phyloP scores from a whole-genome alignment of 2,888 invertebrate species.

The Isoperla grammatica region DNA sequence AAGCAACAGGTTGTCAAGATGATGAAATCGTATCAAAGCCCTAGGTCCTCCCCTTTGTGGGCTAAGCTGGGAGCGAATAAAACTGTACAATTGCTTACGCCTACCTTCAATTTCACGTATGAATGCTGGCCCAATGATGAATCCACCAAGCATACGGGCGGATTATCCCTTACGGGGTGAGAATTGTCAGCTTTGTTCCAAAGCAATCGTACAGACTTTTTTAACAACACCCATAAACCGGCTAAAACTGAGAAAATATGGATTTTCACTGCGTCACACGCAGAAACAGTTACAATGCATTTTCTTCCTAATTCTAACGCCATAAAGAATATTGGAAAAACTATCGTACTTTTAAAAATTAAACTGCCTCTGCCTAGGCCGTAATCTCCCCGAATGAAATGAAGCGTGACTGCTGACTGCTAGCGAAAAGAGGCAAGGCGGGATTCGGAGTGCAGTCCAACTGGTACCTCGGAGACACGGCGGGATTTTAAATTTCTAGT shows the following conservation, averaged over 20 bases:
- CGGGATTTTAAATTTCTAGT: too few relatives aligned
- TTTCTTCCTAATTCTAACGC: neutral
- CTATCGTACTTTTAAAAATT: too few relatives aligned
- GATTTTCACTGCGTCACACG: conserved; percentile 46
- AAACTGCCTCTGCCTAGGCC: too few relatives aligned
- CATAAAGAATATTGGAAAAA: too few relatives aligned
- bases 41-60: conserved; percentile 3
- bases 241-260: conserved; percentile 47
- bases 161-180: conserved; percentile 48
- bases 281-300: conserved; percentile 45
- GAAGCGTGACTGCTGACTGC: too few relatives aligned
- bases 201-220: conserved; percentile 46
- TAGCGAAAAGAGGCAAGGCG: too few relatives aligned
- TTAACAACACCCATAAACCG: conserved; percentile 49
- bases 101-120: conserved; percentile 59
- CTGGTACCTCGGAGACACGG: too few relatives aligned
- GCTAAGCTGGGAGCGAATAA: neutral
- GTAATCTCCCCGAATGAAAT: too few relatives aligned
- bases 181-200: conserved; percentile 49
- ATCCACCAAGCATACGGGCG: conserved; percentile 55
- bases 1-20: conserved; percentile 17
- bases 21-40: neutral
- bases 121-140: conserved; percentile 56
- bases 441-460: too few relatives aligned
- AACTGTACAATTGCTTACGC: conserved; percentile 29